Evolutionary conservation across 2,888 invertebrate genomes (phyloP).

Genomic region (Caradrina clavipalpis): DNA sequence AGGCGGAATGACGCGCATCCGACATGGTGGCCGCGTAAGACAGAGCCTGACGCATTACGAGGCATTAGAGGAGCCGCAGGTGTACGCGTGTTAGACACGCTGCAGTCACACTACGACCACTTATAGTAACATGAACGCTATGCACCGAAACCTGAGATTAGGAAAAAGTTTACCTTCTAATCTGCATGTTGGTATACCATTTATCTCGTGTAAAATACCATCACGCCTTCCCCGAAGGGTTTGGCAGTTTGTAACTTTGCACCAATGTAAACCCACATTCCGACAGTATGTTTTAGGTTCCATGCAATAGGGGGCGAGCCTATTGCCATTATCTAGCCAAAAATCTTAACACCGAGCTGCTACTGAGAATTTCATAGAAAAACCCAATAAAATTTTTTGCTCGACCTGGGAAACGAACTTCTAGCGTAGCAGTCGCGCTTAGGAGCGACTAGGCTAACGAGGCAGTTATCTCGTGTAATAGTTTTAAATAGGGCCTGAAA

Average conservation of each 20-base stretch:
- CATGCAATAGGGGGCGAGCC: no score
- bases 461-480: neutral
- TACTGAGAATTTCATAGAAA: no score
- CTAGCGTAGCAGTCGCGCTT: no score
- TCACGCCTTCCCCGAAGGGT: no score
- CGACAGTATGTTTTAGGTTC: no score
- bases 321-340: no score
- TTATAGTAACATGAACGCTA: conserved; percentile 41
- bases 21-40: conserved; percentile 75
- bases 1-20: conserved; percentile 68
- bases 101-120: conserved; percentile 76
- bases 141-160: conserved; percentile 11
- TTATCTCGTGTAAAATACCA: neutral
- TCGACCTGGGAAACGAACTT: no score
- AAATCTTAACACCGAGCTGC: no score
- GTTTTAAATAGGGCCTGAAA: neutral
- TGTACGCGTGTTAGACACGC: conserved; percentile 83
- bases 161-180: conserved; percentile 8
- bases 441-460: no score
- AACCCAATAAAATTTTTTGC: no score
- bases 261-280: no score
- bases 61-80: conserved; percentile 83
- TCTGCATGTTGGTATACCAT: neutral
- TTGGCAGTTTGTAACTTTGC: no score
- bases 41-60: conserved; percentile 77